Evolutionary conservation across 53 echinoderm and acorn worm genomes (phyloP), one percentile per base, ranked within the genome.

Genomic region (Mesocentrotus franciscanus): DNA sequence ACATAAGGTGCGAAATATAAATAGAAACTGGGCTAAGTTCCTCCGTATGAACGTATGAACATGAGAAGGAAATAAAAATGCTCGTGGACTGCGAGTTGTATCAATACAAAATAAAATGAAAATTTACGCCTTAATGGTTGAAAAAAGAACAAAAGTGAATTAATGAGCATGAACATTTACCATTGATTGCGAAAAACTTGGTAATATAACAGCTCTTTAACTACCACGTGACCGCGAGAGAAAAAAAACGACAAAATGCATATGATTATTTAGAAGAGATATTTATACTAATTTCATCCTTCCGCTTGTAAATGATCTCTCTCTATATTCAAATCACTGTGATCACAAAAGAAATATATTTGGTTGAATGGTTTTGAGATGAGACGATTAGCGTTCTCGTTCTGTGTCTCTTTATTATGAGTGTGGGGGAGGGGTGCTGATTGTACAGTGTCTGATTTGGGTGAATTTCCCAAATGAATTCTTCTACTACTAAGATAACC

Each of bases 351-450:
- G 39, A 24, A 84, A 49, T 18, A 49, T 84, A 9, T 49, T 15
- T 20, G 84, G 84, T 84, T 84, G 84, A 84, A 84, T 84, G 84
- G 49, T 49, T 84, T 74, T 74, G 9, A 71, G 22, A 49, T 84
- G 2, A 36, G 22, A 24, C 49, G 22, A 84, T 49, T 84, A 42
- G 35, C 83, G 2, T 7, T 83, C 39, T 20, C 11, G 49, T 49
- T 84, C 33, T 49, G 49, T 36, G 36, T 36, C 17, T 18, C 49
- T 42, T 39, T 49, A 84, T 84, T 66, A 49, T 7, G 6, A 7
- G 6, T 49, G 49, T 49, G 49, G 6, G 49, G 49, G 49, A 5
- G 49, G 49, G 49, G 2, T 49, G 49, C 49, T 49, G 49, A 49
- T 49, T 49, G 49, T 49, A 6, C 49, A 2, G 49, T 49, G 49